These are phyloP conservation scores for Achlya flavicornis DNA, from an alignment of 2,888 invertebrate genomes.

Conservation along the genomic window DNA sequence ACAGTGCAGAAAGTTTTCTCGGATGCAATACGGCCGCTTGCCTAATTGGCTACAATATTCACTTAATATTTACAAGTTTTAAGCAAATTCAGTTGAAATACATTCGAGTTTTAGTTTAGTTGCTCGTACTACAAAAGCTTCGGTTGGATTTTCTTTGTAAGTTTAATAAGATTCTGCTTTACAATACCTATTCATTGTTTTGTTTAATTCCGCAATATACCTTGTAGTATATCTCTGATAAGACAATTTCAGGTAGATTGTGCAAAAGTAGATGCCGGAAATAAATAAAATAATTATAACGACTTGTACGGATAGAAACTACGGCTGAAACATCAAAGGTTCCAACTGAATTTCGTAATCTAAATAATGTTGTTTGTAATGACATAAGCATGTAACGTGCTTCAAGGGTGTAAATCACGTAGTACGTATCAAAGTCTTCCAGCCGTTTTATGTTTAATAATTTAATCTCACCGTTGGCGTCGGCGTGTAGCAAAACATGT, in stretches of 20 bases:
- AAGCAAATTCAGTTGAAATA: slow-evolving; percentile 64
- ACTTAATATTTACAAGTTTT: slow-evolving; percentile 71
- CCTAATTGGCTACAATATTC: slow-evolving; percentile 75
- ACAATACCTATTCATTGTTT: slow-evolving; percentile 22
- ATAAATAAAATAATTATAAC: not conserved
- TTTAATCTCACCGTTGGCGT: slow-evolving; percentile 61
- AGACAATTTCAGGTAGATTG: not conserved
- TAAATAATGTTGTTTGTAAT: slow-evolving; percentile 51
- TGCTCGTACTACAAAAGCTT: slow-evolving; percentile 51
- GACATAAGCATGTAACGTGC: slow-evolving; percentile 50
- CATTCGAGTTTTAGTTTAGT: slow-evolving; percentile 40
- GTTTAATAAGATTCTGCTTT: slow-evolving; percentile 46
- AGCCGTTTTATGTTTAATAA: slow-evolving; percentile 68
- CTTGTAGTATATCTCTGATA: too few relatives aligned
- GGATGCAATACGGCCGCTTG: slow-evolving; percentile 59
- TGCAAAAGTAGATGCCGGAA: not conserved
- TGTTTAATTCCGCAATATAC: not conserved
- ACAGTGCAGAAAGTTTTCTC: slow-evolving; percentile 58
- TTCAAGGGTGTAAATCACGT: slow-evolving; percentile 60
- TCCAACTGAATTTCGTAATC: slow-evolving; percentile 43
- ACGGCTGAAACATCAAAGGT: slow-evolving; percentile 48
- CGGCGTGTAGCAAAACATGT: slow-evolving; percentile 61
- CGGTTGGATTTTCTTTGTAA: slow-evolving; percentile 38
- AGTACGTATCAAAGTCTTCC: slow-evolving; percentile 57
- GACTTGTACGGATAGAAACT: slow-evolving; percentile 13